phyloP scores from a whole-genome alignment of 2,113 vertebrate species.

The Phrynocephalus versicolor region DNA sequence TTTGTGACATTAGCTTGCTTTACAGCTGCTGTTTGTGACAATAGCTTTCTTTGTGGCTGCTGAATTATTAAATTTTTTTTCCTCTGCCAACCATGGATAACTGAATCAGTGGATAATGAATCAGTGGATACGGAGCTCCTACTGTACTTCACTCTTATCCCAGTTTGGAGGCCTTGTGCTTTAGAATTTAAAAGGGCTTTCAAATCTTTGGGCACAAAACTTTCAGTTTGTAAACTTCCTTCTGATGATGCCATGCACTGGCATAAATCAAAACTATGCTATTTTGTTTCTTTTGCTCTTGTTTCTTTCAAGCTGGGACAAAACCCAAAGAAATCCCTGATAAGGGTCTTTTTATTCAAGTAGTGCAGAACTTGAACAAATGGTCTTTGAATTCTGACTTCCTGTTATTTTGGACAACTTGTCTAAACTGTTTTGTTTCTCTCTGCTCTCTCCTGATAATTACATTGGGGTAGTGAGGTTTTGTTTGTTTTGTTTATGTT shows the following conservation, averaged over 20 bases:
- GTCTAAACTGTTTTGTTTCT: not conserved
- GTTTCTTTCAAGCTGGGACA: not conserved
- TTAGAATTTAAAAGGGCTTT: not conserved
- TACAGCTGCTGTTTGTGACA: too few species aligned
- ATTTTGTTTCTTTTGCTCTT: slow-evolving; percentile 1
- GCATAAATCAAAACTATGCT: not conserved
- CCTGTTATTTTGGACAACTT: not conserved
- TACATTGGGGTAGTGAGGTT: not conserved
- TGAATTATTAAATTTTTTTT: too few species aligned
- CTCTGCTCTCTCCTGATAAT: not conserved
- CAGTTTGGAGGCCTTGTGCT: not conserved
- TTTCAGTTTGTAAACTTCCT: not conserved
- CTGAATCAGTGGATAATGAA: too few species aligned
- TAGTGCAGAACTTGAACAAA: slow-evolving; percentile 2
- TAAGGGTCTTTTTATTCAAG: not conserved
- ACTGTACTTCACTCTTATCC: not conserved
- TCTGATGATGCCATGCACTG: not conserved
- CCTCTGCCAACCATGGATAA: too few species aligned
- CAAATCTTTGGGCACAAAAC: not conserved
- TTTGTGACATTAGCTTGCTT: too few species aligned
- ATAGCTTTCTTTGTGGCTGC: too few species aligned
- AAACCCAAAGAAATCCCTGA: not conserved
- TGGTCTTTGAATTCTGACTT: slow-evolving; percentile 23
- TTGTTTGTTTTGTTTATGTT: not conserved
- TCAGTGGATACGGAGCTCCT: too few species aligned